Evolutionary conservation across 2,888 invertebrate species (phyloP).

Genomic region (Napeogenes sylphis): DNA sequence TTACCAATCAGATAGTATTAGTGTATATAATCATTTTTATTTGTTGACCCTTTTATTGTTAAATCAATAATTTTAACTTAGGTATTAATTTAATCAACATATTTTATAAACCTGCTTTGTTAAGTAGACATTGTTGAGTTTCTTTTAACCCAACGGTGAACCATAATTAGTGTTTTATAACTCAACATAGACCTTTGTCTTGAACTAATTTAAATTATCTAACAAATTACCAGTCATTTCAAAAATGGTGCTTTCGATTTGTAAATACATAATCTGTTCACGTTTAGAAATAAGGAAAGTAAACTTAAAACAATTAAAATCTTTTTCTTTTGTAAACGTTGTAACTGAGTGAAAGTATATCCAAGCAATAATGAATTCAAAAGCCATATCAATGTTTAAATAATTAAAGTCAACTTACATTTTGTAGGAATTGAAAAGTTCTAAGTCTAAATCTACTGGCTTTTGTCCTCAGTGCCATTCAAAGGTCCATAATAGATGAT

Average conservation of each 20-base stretch:
- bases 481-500: slow-evolving; percentile 75
- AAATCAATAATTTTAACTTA: slow-evolving; percentile 48
- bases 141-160: slow-evolving; percentile 57
- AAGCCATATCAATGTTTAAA: slow-evolving; percentile 31
- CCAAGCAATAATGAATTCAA: slow-evolving; percentile 33
- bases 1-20: slow-evolving; percentile 48
- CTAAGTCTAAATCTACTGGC: slow-evolving; percentile 38
- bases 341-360: slow-evolving; percentile 26
- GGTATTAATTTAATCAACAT: slow-evolving; percentile 49
- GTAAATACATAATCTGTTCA: slow-evolving; percentile 54
- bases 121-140: slow-evolving; percentile 43
- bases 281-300: slow-evolving; percentile 53
- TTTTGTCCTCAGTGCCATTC: slow-evolving; percentile 67
- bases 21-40: slow-evolving; percentile 65
- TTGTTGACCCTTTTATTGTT: slow-evolving; percentile 67
- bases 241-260: slow-evolving; percentile 68
- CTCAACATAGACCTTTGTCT: slow-evolving; percentile 17
- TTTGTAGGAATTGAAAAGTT: slow-evolving; percentile 39
- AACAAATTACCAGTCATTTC: slow-evolving; percentile 39
- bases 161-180: slow-evolving; percentile 52
- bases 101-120: slow-evolving; percentile 46
- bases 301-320: slow-evolving; percentile 23
- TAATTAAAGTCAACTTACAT: slow-evolving; percentile 47
- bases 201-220: no score
- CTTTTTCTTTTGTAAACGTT: slow-evolving; percentile 24